Conservation (phyloP, 2,113 vertebrate genomes). For the Melanerpes aurifrons region DNA sequence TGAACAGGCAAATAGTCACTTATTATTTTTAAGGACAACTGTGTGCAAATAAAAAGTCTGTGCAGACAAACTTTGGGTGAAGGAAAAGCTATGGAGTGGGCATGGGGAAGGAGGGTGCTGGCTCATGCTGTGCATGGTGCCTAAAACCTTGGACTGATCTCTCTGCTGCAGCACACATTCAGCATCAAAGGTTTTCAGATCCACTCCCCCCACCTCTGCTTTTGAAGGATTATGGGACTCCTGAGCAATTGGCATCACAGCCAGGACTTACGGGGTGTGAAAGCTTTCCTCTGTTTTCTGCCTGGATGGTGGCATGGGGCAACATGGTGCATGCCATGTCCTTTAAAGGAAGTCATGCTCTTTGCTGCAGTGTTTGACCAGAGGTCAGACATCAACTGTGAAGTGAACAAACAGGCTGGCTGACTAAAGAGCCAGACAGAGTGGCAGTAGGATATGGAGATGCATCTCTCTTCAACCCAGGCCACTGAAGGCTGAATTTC, state of each 20-base stretch:
- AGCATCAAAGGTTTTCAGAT: not conserved
- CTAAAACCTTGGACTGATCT: not conserved
- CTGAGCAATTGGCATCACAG: not conserved
- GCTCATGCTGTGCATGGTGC: not conserved
- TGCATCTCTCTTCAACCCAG: not conserved
- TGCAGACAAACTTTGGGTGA: slow-evolving; percentile 35
- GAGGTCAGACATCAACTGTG: not conserved
- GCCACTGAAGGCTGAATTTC: not conserved
- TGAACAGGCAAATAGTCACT: slow-evolving; percentile 76
- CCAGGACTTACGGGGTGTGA: fast-evolving
- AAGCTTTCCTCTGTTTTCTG: not conserved
- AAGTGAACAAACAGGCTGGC: not conserved
- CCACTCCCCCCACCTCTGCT: not conserved
- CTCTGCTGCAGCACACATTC: not conserved
- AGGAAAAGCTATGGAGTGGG: not conserved
- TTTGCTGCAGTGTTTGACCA: not conserved
- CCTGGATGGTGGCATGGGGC: not conserved
- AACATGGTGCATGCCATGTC: fast-evolving
- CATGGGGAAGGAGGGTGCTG: not conserved
- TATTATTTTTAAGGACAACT: slow-evolving; percentile 76
- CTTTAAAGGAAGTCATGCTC: not conserved
- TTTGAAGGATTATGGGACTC: not conserved
- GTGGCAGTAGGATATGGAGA: not conserved
- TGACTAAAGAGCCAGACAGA: not conserved
- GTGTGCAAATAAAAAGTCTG: slow-evolving; percentile 68